Evolutionary conservation across 2,113 vertebrate genomes (phyloP).

Genomic region (Pogonocichla stellata): DNA sequence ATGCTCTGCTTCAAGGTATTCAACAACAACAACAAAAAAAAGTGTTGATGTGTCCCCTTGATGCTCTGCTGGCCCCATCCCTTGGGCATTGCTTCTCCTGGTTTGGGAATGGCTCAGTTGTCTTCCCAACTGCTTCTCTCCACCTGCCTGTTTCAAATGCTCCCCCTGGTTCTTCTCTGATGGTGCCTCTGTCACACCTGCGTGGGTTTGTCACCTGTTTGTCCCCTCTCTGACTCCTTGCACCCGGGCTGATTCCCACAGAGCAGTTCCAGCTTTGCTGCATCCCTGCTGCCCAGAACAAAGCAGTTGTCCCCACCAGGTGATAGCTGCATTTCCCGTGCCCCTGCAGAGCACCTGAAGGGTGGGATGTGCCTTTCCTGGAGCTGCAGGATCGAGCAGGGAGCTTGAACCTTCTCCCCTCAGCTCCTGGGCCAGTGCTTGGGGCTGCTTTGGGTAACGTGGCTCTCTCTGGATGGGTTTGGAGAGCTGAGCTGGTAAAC

Average conservation of each 20-base stretch:
- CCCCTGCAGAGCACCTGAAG: fast-evolving
- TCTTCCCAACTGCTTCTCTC: not conserved
- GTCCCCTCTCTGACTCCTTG: not conserved
- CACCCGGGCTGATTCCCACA: not conserved
- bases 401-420: not conserved
- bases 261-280: not conserved
- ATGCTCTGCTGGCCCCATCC: not conserved
- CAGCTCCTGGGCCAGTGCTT: not conserved
- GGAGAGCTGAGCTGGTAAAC: not conserved
- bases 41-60: fast-evolving
- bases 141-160: not conserved
- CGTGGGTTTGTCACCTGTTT: not conserved
- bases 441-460: not conserved
- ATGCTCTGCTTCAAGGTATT: not conserved
- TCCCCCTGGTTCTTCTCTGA: not conserved
- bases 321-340: fast-evolving
- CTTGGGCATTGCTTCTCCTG: not conserved
- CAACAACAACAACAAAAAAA: no score
- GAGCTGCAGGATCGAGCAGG: not conserved
- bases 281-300: not conserved
- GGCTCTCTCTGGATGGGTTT: not conserved
- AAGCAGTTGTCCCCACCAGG: not conserved
- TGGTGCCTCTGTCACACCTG: not conserved
- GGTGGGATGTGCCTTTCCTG: not conserved
- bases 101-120: fast-evolving